phyloP scores from a whole-genome alignment of 2,888 invertebrate species.

The Galerucella pusilla region DNA sequence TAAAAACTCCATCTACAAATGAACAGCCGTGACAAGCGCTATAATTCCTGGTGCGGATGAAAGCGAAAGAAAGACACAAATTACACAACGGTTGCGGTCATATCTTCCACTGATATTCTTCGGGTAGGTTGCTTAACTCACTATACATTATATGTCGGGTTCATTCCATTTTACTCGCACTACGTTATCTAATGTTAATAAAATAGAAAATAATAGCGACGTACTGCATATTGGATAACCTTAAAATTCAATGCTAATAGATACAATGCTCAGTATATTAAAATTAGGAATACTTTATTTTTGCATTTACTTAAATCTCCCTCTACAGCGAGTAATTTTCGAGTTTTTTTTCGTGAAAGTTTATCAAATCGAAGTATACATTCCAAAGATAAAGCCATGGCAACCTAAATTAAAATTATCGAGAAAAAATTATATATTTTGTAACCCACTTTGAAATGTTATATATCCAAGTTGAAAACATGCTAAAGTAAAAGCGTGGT shows the following conservation, averaged over 20 bases:
- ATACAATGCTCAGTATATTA: too few relatives aligned
- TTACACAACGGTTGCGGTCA: conserved; percentile 56
- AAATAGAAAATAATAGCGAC: background rate
- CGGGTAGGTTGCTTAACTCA: conserved; percentile 9
- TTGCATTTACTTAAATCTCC: too few relatives aligned
- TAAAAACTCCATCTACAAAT: conserved; percentile 79
- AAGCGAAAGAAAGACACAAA: conserved; percentile 62
- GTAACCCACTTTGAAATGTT: background rate
- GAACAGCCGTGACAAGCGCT: conserved; percentile 78
- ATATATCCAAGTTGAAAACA: conserved; percentile 39
- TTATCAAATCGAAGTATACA: too few relatives aligned
- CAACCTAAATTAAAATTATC: too few relatives aligned
- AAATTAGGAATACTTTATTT: too few relatives aligned
- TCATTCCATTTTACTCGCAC: background rate
- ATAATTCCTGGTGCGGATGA: conserved; percentile 70
- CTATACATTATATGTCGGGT: conserved; percentile 13
- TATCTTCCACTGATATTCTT: conserved; percentile 44
- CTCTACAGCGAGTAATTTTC: too few relatives aligned
- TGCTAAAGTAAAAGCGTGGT: conserved; percentile 52
- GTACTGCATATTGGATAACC: background rate
- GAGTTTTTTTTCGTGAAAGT: too few relatives aligned
- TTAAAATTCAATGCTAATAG: background rate
- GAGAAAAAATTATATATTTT: too few relatives aligned
- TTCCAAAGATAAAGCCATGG: too few relatives aligned
- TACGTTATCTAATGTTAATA: background rate